phyloP scores from a whole-genome alignment of 2,113 vertebrate genomes.

The Athene noctua region DNA sequence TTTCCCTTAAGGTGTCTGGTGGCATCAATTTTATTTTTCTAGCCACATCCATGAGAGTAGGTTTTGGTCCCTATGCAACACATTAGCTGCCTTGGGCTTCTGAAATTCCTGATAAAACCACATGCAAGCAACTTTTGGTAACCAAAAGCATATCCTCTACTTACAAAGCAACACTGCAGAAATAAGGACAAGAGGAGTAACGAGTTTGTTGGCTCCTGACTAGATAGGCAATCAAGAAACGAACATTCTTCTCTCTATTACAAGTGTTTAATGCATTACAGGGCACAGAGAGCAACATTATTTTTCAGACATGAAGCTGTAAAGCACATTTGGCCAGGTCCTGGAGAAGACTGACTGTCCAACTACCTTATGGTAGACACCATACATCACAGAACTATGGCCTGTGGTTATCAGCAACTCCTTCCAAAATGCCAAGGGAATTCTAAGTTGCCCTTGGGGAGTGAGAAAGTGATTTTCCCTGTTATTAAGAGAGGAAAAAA shows the following conservation, averaged over 20 bases:
- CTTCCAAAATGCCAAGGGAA: not conserved
- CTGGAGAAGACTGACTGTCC: not conserved
- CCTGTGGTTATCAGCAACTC: not conserved
- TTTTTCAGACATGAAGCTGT: not conserved
- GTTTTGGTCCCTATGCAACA: not conserved
- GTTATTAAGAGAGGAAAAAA: not conserved
- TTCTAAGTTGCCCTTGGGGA: not conserved
- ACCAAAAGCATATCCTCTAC: not conserved
- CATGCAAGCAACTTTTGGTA: not conserved
- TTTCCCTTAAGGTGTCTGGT: not conserved
- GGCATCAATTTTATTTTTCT: not conserved
- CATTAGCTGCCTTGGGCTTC: not conserved
- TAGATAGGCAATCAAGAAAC: not conserved
- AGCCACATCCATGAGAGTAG: not conserved
- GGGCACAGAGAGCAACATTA: not conserved
- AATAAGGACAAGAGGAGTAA: not conserved
- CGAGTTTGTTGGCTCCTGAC: not conserved
- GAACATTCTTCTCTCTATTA: not conserved
- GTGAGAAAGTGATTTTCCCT: not conserved
- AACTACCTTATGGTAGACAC: not conserved
- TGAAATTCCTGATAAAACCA: not conserved
- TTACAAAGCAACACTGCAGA: not conserved
- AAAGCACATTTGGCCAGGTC: not conserved
- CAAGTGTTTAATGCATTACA: not conserved
- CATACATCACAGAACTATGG: not conserved